These are phyloP conservation scores for Antennarius striatus DNA, from an alignment of 2,113 vertebrate species.

Conservation along the genomic window DNA sequence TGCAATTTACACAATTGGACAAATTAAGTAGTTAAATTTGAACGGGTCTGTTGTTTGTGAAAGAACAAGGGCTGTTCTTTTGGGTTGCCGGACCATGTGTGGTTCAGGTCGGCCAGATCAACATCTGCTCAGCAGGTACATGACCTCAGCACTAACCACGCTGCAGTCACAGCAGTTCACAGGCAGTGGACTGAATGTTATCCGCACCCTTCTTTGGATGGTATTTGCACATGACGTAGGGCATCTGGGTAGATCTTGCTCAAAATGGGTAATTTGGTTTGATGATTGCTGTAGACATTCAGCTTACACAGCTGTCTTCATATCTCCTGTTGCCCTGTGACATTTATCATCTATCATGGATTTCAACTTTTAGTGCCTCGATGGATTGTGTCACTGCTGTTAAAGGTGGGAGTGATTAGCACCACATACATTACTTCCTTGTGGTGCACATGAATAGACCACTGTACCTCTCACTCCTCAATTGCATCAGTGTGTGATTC, in stretches of 20 bases:
- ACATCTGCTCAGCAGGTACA: slow-evolving; percentile 71
- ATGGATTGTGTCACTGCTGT: slow-evolving; percentile 37
- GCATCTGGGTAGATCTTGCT: slow-evolving; percentile 16
- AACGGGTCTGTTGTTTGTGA: slow-evolving; percentile 33
- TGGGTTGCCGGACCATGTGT: slow-evolving; percentile 30
- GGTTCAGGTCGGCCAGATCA: slow-evolving; percentile 43
- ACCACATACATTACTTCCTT: slow-evolving; percentile 25
- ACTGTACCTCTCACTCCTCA: slow-evolving; percentile 47
- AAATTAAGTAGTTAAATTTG: slow-evolving; percentile 31
- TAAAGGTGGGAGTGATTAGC: slow-evolving; percentile 64
- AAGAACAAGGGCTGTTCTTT: slow-evolving; percentile 44
- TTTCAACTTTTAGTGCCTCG: slow-evolving; percentile 31
- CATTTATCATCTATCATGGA: slow-evolving; percentile 40
- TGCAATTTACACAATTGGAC: slow-evolving; percentile 39
- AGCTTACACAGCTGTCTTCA: slow-evolving; percentile 10
- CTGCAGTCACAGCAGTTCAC: slow-evolving; percentile 46
- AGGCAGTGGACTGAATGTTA: slow-evolving; percentile 43
- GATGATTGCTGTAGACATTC: slow-evolving; percentile 10
- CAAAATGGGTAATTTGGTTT: slow-evolving; percentile 10
- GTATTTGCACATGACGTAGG: slow-evolving; percentile 12
- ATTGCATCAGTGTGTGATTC: slow-evolving; percentile 47
- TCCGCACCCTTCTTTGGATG: slow-evolving; percentile 25
- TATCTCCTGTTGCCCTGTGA: slow-evolving; percentile 12
- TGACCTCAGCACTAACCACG: slow-evolving; percentile 50
- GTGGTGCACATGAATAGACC: slow-evolving; percentile 38